Base-by-base conservation (phyloP, 2,888 invertebrate genomes). In the Odontocerum albicorne region DNA sequence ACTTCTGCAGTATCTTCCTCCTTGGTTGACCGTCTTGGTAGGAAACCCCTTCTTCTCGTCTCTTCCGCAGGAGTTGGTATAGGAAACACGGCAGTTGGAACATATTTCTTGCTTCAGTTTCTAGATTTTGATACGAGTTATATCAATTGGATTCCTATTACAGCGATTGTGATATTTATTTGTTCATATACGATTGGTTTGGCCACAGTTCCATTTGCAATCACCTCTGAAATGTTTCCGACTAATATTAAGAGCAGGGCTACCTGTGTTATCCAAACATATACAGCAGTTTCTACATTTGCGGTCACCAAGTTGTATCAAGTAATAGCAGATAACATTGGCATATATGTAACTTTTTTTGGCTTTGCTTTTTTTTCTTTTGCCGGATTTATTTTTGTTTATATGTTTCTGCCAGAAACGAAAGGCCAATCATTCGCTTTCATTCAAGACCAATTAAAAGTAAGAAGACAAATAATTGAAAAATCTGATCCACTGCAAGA, bases 151-250 rank as follows among this genome's bases (percentile, higher is more conserved):
- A 71, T 84, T 66, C 84, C 84, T 57, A 72, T 83, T 50, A 70
- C 76, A 61, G 80, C 81, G 64, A 74, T 84, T 65, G 78, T 82
- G 21, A 72, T 79, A 59, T 84, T 82, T 71, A 82, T 83, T 70
- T 79, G 81, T 62, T 79, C 80, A 31, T 84, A 83, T 55, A 80
- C 82, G 2, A 73, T 84, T 65, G 84, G 84, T 12, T 74, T 83
- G 66, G 84, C 84, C 1, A 83, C 83, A 2, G 74, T 84, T 62
- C 84, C 84, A 20, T 84, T 83, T 65, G 79, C 83, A 33, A 77
- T 84, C 44, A 79, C 83, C 35, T 82, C 82, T 2, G 85, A 85
- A 69, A 74, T 85, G 65, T 83, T 87, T 66, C 81, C 87, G 35
- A 72, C 80, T 2, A 75, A 82, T 62, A 83, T 82, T 16, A 81